These are phyloP conservation scores for Ctenodactylus gundi DNA, from an alignment of 2,113 vertebrate species.

Conservation along the genomic window DNA sequence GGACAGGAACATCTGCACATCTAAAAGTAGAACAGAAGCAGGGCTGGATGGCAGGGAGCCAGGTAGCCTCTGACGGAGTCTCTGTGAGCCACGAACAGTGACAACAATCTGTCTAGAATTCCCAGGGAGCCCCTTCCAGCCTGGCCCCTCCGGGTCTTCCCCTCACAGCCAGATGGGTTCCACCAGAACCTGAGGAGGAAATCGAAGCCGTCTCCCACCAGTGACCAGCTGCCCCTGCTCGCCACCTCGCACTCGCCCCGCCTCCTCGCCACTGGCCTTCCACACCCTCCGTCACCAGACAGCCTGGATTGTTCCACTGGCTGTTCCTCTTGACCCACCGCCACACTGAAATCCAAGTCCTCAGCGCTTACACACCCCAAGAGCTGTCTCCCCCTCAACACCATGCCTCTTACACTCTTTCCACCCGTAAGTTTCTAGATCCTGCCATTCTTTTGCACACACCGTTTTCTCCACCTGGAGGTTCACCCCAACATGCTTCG, in stretches of 20 bases:
- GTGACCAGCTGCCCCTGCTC: not conserved
- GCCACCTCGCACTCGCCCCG: not conserved
- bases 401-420: rapidly evolving
- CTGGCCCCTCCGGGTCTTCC: not conserved
- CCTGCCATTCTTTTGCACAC: not conserved
- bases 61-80: constrained; percentile 79
- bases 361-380: not conserved
- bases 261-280: constrained; percentile 16
- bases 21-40: constrained; percentile 85
- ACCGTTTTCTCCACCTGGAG: not conserved
- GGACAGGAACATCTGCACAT: constrained; percentile 76
- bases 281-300: constrained; percentile 49
- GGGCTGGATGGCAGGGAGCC: constrained; percentile 82
- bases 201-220: not conserved
- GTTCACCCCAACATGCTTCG: not conserved
- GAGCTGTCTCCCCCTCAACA: not conserved
- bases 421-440: not conserved
- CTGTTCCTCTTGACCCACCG: not conserved
- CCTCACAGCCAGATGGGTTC: constrained; percentile 33
- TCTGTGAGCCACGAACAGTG: constrained; percentile 80
- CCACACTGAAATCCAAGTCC: not conserved
- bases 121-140: not conserved
- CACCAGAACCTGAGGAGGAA: not conserved
- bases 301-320: not conserved
- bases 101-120: constrained; percentile 70